phyloP scores from a whole-genome alignment of 2,797 vertebrate genomes.

The Halcyon badia region DNA sequence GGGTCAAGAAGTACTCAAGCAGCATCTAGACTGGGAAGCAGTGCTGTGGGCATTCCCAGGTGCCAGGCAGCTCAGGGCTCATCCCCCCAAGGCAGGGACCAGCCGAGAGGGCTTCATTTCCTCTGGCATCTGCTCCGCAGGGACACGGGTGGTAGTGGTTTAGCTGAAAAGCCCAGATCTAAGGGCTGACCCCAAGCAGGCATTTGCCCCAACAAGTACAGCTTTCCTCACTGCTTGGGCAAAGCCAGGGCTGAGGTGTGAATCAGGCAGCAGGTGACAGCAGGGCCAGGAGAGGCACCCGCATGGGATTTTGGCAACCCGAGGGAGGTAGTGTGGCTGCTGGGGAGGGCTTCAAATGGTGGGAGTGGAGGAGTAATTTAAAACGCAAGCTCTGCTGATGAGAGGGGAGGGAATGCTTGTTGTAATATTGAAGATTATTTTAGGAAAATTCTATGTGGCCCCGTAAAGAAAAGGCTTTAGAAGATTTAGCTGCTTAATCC shows the following conservation, averaged over 20 bases:
- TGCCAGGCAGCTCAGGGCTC: not conserved
- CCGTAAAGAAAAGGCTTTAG: conserved; percentile 17
- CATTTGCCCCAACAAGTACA: accelerated
- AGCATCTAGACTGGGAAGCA: not conserved
- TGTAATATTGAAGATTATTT: not conserved
- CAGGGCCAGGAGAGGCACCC: not conserved
- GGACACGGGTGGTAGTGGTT: accelerated
- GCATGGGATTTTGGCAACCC: accelerated
- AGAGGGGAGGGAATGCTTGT: not conserved
- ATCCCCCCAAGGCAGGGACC: not conserved
- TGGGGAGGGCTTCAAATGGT: not conserved
- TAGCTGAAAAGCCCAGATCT: not conserved
- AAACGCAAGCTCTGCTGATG: not conserved
- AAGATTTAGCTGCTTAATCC: conserved; percentile 39
- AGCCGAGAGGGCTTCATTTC: not conserved
- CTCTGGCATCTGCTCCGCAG: not conserved
- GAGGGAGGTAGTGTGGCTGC: not conserved
- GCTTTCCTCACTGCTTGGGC: not conserved
- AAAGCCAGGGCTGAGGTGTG: not conserved
- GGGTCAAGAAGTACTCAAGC: not conserved
- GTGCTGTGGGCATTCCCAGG: not conserved
- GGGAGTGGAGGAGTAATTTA: not conserved
- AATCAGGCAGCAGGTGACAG: not conserved
- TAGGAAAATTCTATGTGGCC: not conserved
- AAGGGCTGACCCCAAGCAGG: not conserved